Evolutionary conservation across 2,888 invertebrate species (phyloP).

Genomic region (Temnothorax rugatulus): DNA sequence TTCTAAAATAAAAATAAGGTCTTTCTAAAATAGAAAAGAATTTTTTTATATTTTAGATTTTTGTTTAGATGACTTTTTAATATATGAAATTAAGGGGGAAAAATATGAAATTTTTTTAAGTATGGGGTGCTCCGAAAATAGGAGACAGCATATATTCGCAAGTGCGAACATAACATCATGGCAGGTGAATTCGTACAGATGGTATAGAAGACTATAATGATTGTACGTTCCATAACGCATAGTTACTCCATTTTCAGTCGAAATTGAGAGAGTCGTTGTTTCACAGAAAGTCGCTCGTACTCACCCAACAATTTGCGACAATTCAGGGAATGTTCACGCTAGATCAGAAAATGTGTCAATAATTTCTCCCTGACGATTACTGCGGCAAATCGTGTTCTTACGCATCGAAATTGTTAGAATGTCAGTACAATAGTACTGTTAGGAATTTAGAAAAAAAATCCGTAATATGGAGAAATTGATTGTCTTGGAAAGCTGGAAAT

Average conservation of each 20-base stretch:
- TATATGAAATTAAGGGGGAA: background rate
- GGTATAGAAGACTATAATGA: background rate
- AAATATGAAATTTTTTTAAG: background rate
- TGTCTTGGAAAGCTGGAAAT: conserved; percentile 29
- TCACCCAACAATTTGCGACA: conserved; percentile 39
- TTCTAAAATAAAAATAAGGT: background rate
- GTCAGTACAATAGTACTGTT: conserved; percentile 2
- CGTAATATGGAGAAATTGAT: conserved; percentile 19
- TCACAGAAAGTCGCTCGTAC: conserved; percentile 61
- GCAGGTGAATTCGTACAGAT: conserved; percentile 2
- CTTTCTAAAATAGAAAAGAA: background rate
- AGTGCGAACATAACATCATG: conserved; percentile 58
- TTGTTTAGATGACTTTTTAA: background rate
- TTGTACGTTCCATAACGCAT: conserved; percentile 1
- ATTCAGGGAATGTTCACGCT: conserved; percentile 26
- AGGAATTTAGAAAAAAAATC: conserved; percentile 29
- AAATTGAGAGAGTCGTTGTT: conserved; percentile 56
- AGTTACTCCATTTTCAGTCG: conserved; percentile 64
- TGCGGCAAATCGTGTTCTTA: conserved; percentile 15
- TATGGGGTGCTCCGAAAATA: background rate
- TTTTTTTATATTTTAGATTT: background rate
- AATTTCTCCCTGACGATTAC: conserved; percentile 24
- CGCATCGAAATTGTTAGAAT: conserved; percentile 4
- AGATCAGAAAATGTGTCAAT: conserved; percentile 37
- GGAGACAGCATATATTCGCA: conserved; percentile 37